Evolutionary conservation across 2,797 vertebrate genomes (phyloP), one percentile per base, ranked within the genome.

Genomic region (Scolopax rusticola): DNA sequence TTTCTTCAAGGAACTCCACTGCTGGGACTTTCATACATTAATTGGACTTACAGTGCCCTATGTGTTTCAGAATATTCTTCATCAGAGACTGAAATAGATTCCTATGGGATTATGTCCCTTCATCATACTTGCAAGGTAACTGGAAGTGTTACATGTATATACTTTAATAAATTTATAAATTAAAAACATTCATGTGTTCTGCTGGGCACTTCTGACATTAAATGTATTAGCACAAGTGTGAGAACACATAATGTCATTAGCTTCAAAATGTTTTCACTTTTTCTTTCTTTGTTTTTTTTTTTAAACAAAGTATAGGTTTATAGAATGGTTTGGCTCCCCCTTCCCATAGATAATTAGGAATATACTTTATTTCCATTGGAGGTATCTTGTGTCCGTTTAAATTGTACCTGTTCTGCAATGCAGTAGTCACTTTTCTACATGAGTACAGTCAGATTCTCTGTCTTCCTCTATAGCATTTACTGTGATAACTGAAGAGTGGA

Each of bases 1-100:
- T 93, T 93, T 88, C 38, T 90, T 65, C 53, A 65, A 80, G 57
- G 11, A 85, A 73, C 33, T 91, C 50, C 9, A 19, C 63, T 83
- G 36, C 43, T 76, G 48, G 25, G 32, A 43, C 51, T 82, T 81
- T 28, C 30, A 59, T 33, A 50, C 3, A 1, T 59, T 81, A 59
- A 78, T 71, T 30, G 1, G 38, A 27, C 25, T 68, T 78, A 28
- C 2, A 12, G 38, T 48, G 38, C n/a, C 84, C 64, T 6, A 6
- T 45, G 11, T 21, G 56, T 61, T 65, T 76, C 54, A 11, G 48
- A 53, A 25, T 15, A 38, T 6, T 59, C 74, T 87, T 40, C 28
- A 15, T 86, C 32, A 33, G 41, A 81, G 18, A 45, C 13, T 30
- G 19, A 32, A 43, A 36, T 19, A 8, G 7, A 51, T 45, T 83